Conservation (phyloP, 1,140 invertebrate species). For the Saxidomus purpurata region DNA sequence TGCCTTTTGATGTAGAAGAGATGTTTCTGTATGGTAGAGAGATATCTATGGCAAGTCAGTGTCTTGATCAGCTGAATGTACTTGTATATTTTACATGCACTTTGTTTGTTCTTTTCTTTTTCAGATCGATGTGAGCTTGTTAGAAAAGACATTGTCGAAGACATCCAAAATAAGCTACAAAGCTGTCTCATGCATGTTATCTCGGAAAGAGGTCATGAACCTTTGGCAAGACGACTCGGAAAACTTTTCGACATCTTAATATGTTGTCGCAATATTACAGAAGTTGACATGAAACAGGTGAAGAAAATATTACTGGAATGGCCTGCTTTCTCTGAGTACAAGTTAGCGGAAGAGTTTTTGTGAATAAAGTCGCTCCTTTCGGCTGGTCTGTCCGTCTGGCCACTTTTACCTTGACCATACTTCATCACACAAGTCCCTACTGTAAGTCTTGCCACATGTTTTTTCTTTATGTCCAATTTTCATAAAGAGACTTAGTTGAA, state of each 20-base stretch:
- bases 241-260: neutral
- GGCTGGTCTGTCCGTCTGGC: too few species aligned
- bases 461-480: too few species aligned
- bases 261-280: neutral
- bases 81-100: too few species aligned
- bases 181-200: neutral
- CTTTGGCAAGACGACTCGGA: neutral
- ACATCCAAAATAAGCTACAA: neutral
- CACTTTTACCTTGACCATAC: too few species aligned
- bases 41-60: too few species aligned
- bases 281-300: constrained; percentile 28
- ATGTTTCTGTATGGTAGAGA: too few species aligned
- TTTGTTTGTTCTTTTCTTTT: neutral
- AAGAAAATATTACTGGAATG: neutral
- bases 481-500: too few species aligned
- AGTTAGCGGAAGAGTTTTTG: constrained; percentile 7
- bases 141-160: neutral
- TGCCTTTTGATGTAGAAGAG: too few species aligned
- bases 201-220: neutral
- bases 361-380: too few species aligned
- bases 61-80: too few species aligned
- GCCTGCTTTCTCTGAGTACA: constrained; percentile 1
- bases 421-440: too few species aligned
- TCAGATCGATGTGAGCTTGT: neutral
- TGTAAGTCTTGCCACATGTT: too few species aligned